Evolutionary conservation across 2,888 invertebrate genomes (phyloP).

Genomic region (Leptogaster cylindrica): DNA sequence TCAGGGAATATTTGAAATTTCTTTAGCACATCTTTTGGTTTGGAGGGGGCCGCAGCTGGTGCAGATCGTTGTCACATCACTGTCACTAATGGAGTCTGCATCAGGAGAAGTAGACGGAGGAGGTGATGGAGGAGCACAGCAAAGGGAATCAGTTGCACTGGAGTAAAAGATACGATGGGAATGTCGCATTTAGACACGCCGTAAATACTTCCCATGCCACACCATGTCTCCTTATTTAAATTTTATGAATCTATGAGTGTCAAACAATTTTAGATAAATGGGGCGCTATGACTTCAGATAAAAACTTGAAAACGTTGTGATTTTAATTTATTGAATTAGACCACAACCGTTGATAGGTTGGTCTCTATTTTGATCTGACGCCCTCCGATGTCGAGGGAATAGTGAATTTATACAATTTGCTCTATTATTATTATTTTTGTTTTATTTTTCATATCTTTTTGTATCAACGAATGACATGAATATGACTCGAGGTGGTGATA

Average conservation of each 20-base stretch:
- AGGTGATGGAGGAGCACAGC: no score
- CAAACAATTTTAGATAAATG: conserved; percentile 49
- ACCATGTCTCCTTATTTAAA: conserved; percentile 45
- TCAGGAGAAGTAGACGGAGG: not conserved
- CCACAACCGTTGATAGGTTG: conserved; percentile 6
- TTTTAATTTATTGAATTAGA: conserved; percentile 45
- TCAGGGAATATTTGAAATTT: no score
- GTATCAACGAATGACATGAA: not conserved
- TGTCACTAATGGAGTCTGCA: conserved; percentile 12
- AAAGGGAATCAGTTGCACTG: not conserved
- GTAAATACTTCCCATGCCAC: conserved; percentile 40
- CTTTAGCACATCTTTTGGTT: no score
- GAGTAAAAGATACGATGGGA: conserved; percentile 47
- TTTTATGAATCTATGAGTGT: conserved; percentile 48
- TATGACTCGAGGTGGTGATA: conserved; percentile 31
- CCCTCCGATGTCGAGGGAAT: no score
- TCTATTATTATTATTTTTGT: not conserved
- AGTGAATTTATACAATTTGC: no score
- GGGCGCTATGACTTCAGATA: conserved; percentile 16
- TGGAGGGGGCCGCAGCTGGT: not conserved
- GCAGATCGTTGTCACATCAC: conserved; percentile 10
- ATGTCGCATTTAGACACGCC: conserved; percentile 44
- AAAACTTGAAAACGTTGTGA: conserved; percentile 33
- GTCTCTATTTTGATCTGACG: no score
- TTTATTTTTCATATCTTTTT: not conserved